Percentiles rank a stretch among this genome's conserved stretches.
phyloP scores from a whole-genome alignment of 2,797 vertebrate species.

The Yasuhikotakia modesta region DNA sequence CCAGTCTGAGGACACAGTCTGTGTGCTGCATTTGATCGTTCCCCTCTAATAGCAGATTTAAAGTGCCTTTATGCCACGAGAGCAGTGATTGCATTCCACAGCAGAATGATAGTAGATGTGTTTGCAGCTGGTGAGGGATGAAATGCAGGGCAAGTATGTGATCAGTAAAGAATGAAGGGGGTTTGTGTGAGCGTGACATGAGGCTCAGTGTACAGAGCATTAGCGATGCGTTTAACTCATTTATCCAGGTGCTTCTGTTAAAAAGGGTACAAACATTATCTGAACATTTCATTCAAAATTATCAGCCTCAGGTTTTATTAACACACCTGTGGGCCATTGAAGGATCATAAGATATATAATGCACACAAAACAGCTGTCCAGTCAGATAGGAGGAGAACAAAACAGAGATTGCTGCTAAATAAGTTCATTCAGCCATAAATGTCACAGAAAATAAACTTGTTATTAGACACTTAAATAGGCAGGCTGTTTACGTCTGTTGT shows the following conservation, averaged over 20 bases:
- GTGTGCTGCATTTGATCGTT: conserved; percentile 33
- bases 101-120: conserved; percentile 17
- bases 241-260: not conserved
- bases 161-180: not conserved
- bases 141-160: not conserved
- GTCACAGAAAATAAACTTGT: not conserved
- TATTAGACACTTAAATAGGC: not conserved
- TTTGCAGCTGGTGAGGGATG: not conserved
- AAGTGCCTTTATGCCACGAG: conserved; percentile 36
- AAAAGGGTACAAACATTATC: not conserved
- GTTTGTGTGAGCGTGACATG: not conserved
- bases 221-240: not conserved
- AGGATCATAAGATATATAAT: not conserved
- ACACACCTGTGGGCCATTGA: not conserved
- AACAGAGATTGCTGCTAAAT: too few species aligned
- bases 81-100: conserved; percentile 33
- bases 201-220: not conserved
- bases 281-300: not conserved
- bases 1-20: conserved; percentile 12
- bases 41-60: conserved; percentile 30
- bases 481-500: not conserved
- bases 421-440: too few species aligned
- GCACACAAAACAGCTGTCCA: not conserved
- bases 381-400: too few species aligned
- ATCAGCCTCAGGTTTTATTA: not conserved